Base-by-base conservation (phyloP, 1,140 invertebrate species). In the Zaprionus capensis region DNA sequence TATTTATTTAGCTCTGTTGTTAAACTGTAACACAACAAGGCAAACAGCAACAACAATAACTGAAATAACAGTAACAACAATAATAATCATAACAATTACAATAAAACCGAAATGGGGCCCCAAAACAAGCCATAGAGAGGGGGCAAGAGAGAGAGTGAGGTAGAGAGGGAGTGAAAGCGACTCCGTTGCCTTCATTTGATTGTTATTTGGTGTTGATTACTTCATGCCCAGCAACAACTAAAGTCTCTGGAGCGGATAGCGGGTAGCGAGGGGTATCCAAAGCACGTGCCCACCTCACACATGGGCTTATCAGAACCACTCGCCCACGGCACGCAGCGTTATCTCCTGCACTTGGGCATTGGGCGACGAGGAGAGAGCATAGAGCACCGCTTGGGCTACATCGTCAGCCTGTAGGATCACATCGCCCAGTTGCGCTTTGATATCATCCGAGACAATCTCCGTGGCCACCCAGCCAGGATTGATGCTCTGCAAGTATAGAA, bases 391-490 rank as follows among this genome's bases (percentile, higher is more conserved):
- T 51, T 96, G 93, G 3, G 94, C 93, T 0, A 96, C 88, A 69
- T 95, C 94, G 22, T 93, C 76, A 0, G 92, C 67, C 91, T 82
- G 58, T 94, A 87, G 63, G 86, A 72, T 69, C 4, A 75, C 70
- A 92, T 82, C 72, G 92, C 85, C 78, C 28, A 87, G 51, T 34
- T 79, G 82, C 0, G 63, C 70, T 36, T 80, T 88, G 12, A 80
- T 74, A 2, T 80, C 24, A 15, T 87, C 82, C 9, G 82, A 74
- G 4, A 94, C 92, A 91, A 96, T 94, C 53, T 94, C 93, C 0
- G 95, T 96, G 20, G 91, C 75, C 7, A 95, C 95, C 36, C 94
- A 86, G 22, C 95, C 95, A 3, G 95, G 95, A 64, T 94, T 94
- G 36, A 95, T 93, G 78, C 93, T 94, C 94, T 95, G 77, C 5